Conservation (phyloP, 2,888 invertebrate genomes). For the Melanostoma scalare region DNA sequence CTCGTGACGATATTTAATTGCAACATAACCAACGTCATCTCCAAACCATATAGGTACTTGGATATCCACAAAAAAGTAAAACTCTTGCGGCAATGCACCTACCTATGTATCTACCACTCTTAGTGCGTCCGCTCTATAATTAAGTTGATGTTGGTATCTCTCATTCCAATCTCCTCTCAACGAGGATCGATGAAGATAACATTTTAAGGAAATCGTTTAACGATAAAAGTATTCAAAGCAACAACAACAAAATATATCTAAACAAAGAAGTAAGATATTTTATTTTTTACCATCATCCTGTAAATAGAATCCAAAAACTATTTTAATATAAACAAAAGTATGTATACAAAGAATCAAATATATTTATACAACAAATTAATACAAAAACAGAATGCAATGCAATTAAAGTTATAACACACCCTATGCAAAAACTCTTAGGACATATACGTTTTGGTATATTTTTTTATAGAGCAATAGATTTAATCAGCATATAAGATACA, state of each 20-base stretch:
- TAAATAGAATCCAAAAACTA: conserved; percentile 58
- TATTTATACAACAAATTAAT: conserved; percentile 56
- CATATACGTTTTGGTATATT: conserved; percentile 73
- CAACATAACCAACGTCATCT: conserved; percentile 61
- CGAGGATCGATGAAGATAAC: conserved; percentile 16
- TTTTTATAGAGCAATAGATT: conserved; percentile 68
- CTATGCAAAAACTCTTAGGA: conserved; percentile 46
- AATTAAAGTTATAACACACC: conserved; percentile 54
- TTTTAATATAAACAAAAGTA: conserved; percentile 35
- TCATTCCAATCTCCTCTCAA: conserved; percentile 13
- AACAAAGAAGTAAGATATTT: conserved; percentile 70
- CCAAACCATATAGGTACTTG: conserved; percentile 37
- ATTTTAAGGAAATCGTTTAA: conserved; percentile 58
- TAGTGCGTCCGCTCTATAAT: conserved; percentile 41
- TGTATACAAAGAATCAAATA: conserved; percentile 66
- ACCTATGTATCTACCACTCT: not conserved
- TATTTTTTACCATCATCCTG: conserved; percentile 47
- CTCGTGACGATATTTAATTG: conserved; percentile 86
- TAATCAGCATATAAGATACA: conserved; percentile 29
- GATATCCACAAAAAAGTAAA: conserved; percentile 50
- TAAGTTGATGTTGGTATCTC: conserved; percentile 36
- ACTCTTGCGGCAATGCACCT: conserved; percentile 26
- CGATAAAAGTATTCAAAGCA: conserved; percentile 63
- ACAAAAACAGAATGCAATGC: conserved; percentile 49
- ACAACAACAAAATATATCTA: conserved; percentile 14